Evolutionary conservation across 2,113 vertebrate genomes (phyloP).

Genomic region (Ammospiza nelsoni): DNA sequence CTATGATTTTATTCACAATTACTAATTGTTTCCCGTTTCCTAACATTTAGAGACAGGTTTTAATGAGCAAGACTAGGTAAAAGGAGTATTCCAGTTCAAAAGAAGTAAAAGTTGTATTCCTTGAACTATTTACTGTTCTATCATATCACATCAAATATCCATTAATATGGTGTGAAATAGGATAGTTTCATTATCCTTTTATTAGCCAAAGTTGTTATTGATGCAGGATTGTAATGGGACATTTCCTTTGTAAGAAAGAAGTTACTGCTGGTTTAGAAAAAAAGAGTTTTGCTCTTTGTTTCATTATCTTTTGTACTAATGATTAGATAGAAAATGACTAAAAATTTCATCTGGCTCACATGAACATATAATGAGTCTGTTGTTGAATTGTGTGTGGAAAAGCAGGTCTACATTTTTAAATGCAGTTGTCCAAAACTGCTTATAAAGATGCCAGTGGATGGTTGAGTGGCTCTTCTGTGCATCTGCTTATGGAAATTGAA

Average conservation of each 20-base stretch:
- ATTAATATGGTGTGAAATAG: not conserved
- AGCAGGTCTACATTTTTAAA: not conserved
- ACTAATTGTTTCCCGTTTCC: not conserved
- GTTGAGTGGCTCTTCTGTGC: not conserved
- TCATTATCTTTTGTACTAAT: not conserved
- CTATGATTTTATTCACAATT: not conserved
- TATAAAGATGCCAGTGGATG: not conserved
- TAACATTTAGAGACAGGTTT: not conserved
- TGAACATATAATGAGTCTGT: not conserved
- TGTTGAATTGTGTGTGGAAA: not conserved
- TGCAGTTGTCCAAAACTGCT: not conserved
- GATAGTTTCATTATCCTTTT: not conserved
- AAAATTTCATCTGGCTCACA: not conserved
- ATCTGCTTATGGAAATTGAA: not conserved
- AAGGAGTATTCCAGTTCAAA: not conserved
- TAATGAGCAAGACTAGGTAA: not conserved
- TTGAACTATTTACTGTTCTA: not conserved
- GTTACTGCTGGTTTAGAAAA: not conserved
- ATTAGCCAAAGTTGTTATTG: not conserved
- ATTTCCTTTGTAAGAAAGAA: not conserved
- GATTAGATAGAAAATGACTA: not conserved
- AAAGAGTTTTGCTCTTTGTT: not conserved
- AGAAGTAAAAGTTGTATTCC: not conserved
- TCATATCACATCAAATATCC: not conserved
- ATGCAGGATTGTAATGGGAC: not conserved